Conservation (phyloP, 2,888 invertebrate genomes). For the Caenorhabditis imperialis region DNA sequence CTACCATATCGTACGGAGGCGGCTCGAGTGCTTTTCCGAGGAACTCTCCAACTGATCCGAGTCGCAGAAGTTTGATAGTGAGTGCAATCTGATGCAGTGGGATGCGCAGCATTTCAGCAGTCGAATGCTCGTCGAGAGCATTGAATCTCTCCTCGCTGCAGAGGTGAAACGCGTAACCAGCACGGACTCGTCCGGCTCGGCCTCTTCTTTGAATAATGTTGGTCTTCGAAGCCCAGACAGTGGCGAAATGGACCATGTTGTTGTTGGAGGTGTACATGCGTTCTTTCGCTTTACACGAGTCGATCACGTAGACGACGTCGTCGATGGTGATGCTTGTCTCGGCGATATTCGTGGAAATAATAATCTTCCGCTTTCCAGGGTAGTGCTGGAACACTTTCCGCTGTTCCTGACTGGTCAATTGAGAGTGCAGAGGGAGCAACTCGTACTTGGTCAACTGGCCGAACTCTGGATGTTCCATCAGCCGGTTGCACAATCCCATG, state of each 20-base stretch:
- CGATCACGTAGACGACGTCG: constrained; percentile 97
- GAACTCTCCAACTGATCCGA: constrained; percentile 94
- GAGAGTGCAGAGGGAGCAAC: constrained; percentile 95
- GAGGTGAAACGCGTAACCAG: constrained; percentile 93
- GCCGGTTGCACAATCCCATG: constrained; percentile 89
- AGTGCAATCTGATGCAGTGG: constrained; percentile 95
- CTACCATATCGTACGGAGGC: constrained; percentile 96
- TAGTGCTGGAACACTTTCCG: constrained; percentile 86
- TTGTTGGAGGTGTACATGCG: constrained; percentile 98
- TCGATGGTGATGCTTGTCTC: constrained; percentile 98
- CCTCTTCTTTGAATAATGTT: constrained; percentile 95
- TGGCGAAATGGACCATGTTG: constrained; percentile 98
- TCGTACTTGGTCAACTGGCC: constrained; percentile 80
- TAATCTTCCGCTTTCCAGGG: constrained; percentile 81
- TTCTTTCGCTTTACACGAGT: constrained; percentile 96
- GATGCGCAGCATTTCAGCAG: constrained; percentile 97
- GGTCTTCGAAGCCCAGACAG: constrained; percentile 86
- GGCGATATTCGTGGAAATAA: constrained; percentile 96
- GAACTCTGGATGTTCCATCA: constrained; percentile 86
- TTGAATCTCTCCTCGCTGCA: constrained; percentile 83
- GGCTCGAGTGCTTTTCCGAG: constrained; percentile 93
- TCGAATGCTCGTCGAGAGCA: constrained; percentile 85
- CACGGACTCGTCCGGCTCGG: constrained; percentile 93
- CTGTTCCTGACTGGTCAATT: constrained; percentile 95
- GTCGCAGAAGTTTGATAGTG: constrained; percentile 89